Percentiles rank a stretch among this genome's conserved stretches.
phyloP scores from a whole-genome alignment of 1,140 invertebrate species.

The Acromyrmex echinatior region DNA sequence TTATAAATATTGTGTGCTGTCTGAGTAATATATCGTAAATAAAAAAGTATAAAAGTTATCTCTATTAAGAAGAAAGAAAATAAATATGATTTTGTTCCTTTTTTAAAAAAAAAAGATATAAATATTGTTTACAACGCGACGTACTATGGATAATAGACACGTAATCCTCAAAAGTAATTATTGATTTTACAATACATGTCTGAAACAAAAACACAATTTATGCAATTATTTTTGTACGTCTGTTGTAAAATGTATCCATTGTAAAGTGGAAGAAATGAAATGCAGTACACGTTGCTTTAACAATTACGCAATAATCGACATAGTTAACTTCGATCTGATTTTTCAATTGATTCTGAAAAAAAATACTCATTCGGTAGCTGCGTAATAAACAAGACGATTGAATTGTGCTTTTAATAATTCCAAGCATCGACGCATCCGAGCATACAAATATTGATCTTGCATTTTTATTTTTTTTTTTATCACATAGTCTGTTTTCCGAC shows the following conservation, averaged over 20 bases:
- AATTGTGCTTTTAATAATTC: conserved; percentile 53
- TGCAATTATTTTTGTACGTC: conserved; percentile 1
- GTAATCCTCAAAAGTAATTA: no score
- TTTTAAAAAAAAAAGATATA: background rate
- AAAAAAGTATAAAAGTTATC: background rate
- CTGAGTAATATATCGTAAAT: background rate
- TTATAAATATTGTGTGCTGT: no score
- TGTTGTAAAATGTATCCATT: background rate
- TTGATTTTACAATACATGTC: background rate
- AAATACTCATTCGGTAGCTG: background rate
- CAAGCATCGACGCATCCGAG: conserved; percentile 33
- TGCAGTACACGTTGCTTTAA: conserved; percentile 2
- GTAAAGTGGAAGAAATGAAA: background rate
- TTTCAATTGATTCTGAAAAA: conserved; percentile 25
- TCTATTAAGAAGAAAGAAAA: background rate
- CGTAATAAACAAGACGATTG: conserved; percentile 30
- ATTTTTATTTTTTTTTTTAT: conserved; percentile 32
- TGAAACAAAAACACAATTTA: background rate
- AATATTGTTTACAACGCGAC: no score
- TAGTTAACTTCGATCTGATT: conserved; percentile 6
- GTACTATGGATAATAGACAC: no score
- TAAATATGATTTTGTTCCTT: background rate
- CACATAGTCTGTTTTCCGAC: conserved; percentile 25
- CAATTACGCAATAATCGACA: background rate
- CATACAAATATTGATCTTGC: conserved; percentile 32